A percentile compares a stretch with the other conserved stretches of the same genome.
Evolutionary conservation across 2,113 vertebrate genomes (phyloP).

Genomic region (Diphyllodes magnificus): DNA sequence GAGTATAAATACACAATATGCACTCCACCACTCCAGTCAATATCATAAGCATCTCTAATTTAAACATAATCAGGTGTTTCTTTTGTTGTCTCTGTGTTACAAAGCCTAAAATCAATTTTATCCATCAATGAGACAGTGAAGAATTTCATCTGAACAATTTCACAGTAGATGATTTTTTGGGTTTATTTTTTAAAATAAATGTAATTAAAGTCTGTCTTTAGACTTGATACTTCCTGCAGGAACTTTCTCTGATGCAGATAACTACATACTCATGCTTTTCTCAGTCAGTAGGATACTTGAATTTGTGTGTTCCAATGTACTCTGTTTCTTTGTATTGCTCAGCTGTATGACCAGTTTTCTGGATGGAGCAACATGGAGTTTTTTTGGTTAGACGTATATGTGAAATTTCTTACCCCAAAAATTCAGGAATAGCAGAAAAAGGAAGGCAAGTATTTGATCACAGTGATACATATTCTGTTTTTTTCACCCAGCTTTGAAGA

Average conservation of each 20-base stretch:
- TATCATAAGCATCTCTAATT: neutral
- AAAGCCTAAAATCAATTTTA: neutral
- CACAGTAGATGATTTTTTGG: neutral
- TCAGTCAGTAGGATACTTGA: neutral
- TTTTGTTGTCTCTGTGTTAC: neutral
- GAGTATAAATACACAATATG: neutral
- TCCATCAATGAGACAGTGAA: neutral
- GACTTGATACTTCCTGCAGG: neutral
- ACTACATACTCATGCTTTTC: neutral
- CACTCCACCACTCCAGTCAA: neutral
- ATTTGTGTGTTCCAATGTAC: neutral
- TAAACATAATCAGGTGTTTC: neutral
- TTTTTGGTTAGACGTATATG: neutral
- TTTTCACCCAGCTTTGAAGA: neutral
- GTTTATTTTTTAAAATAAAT: neutral
- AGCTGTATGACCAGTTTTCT: neutral
- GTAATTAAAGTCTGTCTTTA: neutral
- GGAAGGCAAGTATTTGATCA: neutral
- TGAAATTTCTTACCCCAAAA: neutral
- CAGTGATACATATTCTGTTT: rapidly evolving
- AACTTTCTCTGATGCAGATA: neutral
- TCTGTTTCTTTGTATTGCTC: neutral
- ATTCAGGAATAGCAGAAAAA: neutral
- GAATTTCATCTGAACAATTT: neutral
- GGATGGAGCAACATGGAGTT: neutral